Conservation (phyloP, 1,140 invertebrate genomes). For the Polypedilum pembai region DNA sequence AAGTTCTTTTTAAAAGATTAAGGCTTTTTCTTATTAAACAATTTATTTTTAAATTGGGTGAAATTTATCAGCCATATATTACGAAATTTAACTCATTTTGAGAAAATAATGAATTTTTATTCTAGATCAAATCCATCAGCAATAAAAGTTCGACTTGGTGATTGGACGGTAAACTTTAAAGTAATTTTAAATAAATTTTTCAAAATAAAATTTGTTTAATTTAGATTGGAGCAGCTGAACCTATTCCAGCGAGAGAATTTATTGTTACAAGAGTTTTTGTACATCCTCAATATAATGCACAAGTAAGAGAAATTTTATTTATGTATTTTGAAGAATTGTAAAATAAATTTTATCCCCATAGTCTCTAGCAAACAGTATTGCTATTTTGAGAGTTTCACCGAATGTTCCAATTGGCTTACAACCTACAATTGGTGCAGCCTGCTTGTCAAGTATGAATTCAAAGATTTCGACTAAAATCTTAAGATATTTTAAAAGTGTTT, state of each 20-base stretch:
- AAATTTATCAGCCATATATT: no score
- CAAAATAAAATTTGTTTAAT: no score
- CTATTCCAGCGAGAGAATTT: slow-evolving; percentile 54
- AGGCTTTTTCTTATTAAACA: no score
- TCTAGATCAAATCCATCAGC: background rate
- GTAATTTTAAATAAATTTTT: no score
- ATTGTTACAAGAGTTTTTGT: slow-evolving; percentile 48
- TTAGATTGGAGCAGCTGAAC: slow-evolving; percentile 45
- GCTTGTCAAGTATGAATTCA: background rate
- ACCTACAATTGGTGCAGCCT: background rate
- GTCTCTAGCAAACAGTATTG: background rate
- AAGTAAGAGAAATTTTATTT: no score
- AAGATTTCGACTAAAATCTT: background rate
- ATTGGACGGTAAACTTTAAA: slow-evolving; percentile 41
- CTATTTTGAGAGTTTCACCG: background rate
- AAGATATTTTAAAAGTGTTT: background rate
- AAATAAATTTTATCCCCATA: no score
- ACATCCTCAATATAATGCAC: slow-evolving; percentile 57
- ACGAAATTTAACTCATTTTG: no score
- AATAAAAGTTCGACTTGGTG: background rate
- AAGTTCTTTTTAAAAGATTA: no score
- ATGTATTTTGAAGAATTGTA: no score
- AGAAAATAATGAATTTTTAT: no score
- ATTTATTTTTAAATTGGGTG: no score
- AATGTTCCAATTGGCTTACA: background rate